Evolutionary conservation across 2,888 invertebrate species (phyloP).

Genomic region (Netelia melanura): DNA sequence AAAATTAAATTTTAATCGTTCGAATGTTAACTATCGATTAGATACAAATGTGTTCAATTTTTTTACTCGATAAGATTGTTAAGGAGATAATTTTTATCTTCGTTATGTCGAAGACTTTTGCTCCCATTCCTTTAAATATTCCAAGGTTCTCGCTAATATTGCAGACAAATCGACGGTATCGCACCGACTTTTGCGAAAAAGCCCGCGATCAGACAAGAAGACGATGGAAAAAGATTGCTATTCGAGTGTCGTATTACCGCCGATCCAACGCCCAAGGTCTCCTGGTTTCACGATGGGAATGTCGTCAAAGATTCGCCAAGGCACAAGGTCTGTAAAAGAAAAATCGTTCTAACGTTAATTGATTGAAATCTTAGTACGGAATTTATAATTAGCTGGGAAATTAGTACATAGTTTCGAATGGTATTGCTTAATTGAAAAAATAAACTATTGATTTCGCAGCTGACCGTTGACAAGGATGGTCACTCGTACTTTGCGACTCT

Average conservation of each 20-base stretch:
- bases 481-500: slow-evolving; percentile 97
- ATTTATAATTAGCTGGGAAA: too few relatives aligned
- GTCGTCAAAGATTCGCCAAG: slow-evolving; percentile 93
- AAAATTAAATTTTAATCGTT: background rate
- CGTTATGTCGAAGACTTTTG: background rate
- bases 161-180: slow-evolving; percentile 98
- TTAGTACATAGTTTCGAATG: too few relatives aligned
- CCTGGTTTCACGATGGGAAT: slow-evolving; percentile 95
- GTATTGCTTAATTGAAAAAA: background rate
- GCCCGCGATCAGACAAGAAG: slow-evolving; percentile 98
- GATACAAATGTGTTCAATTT: background rate
- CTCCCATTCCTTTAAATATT: slow-evolving; percentile 13
- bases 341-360: background rate
- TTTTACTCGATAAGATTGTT: background rate
- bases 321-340: slow-evolving; percentile 90
- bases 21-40: background rate
- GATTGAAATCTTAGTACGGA: too few relatives aligned
- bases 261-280: slow-evolving; percentile 94
- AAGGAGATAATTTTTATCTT: slow-evolving; percentile 1
- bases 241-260: slow-evolving; percentile 98
- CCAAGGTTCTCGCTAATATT: slow-evolving; percentile 73
- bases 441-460: slow-evolving; percentile 86
- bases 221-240: slow-evolving; percentile 96
- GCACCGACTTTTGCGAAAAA: slow-evolving; percentile 99
- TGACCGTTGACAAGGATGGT: slow-evolving; percentile 95